These are phyloP conservation scores for Apeira syringaria DNA, from an alignment of 2,888 invertebrate genomes.

Conservation along the genomic window DNA sequence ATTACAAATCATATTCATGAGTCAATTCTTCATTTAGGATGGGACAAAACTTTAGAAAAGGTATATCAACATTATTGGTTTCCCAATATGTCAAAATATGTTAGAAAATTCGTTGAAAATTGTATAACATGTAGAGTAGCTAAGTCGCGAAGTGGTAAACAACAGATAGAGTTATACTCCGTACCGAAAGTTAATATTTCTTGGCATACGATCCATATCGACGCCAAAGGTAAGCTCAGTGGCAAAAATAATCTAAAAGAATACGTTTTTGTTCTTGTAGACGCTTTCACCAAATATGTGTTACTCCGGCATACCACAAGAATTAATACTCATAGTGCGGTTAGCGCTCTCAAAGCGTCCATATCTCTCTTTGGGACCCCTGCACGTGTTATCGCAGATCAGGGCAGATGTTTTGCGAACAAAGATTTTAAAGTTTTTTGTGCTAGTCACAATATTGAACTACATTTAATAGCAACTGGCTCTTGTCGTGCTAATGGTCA, in stretches of 20 bases:
- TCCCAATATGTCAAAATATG: constrained; percentile 35
- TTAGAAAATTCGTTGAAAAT: constrained; percentile 42
- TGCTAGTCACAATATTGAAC: constrained; percentile 14
- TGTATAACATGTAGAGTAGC: constrained; percentile 44
- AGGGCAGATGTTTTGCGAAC: constrained; percentile 18
- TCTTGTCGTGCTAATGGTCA: constrained; percentile 32
- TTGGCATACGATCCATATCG: constrained; percentile 22
- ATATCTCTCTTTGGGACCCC: background rate
- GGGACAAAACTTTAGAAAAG: constrained; percentile 35
- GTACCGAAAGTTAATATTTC: constrained; percentile 35
- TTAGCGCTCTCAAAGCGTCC: background rate
- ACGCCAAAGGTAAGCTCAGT: constrained; percentile 14
- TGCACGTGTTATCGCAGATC: background rate
- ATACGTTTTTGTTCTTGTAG: too few species aligned
- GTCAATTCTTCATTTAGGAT: constrained; percentile 32
- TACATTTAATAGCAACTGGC: constrained; percentile 33
- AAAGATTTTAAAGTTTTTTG: constrained; percentile 28
- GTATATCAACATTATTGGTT: constrained; percentile 44
- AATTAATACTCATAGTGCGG: constrained; percentile 3
- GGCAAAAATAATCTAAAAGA: too few species aligned
- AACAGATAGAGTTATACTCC: constrained; percentile 39
- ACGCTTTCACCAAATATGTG: too few species aligned
- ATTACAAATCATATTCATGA: constrained; percentile 38
- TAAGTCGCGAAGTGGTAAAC: constrained; percentile 38
- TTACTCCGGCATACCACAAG: too few species aligned